Evolutionary conservation across 2,797 vertebrate species (phyloP).

Genomic region (Dallia pectoralis): DNA sequence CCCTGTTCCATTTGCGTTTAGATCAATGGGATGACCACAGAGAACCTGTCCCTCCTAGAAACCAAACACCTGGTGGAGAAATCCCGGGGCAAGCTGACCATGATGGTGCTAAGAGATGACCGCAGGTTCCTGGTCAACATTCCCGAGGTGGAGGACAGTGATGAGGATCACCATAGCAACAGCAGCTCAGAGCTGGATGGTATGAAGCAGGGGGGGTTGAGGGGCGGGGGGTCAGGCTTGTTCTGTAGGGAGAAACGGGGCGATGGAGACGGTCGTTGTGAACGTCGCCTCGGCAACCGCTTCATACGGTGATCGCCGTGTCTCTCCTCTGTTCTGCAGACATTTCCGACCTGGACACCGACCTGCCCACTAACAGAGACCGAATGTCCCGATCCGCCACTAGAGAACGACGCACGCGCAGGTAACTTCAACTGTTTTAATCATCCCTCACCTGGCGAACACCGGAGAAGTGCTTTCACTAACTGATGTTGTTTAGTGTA

Average conservation of each 20-base stretch:
- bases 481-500: too few relatives aligned
- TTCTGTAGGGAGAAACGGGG: neutral
- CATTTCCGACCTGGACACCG: conserved; percentile 86
- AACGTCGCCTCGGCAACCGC: neutral
- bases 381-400: conserved; percentile 52
- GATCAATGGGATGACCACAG: conserved; percentile 93
- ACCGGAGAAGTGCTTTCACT: too few relatives aligned
- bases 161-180: conserved; percentile 59
- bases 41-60: conserved; percentile 91
- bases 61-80: conserved; percentile 90
- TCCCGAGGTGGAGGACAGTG: conserved; percentile 80
- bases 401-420: conserved; percentile 72
- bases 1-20: conserved; percentile 46
- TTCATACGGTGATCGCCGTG: neutral
- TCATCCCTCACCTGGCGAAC: too few relatives aligned
- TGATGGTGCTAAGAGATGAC: conserved; percentile 85
- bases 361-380: conserved; percentile 56
- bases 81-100: conserved; percentile 85
- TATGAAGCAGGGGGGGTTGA: conserved; percentile 52
- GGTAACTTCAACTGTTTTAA: conserved; percentile 49
- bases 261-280: neutral
- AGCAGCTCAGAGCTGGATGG: conserved; percentile 88
- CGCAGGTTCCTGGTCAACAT: conserved; percentile 91
- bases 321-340: conserved; percentile 65
- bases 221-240: too few relatives aligned